Evolutionary conservation across 2,797 vertebrate species (phyloP).

Genomic region (Alca torda): DNA sequence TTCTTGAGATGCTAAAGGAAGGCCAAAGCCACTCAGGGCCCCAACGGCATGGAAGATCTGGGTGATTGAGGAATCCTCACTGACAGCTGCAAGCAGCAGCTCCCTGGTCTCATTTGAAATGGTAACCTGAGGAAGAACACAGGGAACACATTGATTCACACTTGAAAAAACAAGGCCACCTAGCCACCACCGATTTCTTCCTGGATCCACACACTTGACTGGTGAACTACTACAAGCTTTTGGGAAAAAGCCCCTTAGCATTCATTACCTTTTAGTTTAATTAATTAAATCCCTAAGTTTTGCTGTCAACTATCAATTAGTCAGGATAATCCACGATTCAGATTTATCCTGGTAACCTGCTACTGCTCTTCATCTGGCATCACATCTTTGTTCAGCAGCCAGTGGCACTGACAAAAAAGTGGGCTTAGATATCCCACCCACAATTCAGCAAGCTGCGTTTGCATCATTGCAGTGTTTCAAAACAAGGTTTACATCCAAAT

Average conservation of each 20-base stretch:
- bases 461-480: background rate
- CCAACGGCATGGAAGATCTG: conserved; percentile 94
- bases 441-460: background rate
- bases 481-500: background rate
- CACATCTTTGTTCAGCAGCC: background rate
- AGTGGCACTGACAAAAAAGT: background rate
- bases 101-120: conserved; percentile 96
- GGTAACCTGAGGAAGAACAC: conserved; percentile 80
- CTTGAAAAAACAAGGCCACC: background rate
- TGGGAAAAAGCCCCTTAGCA: background rate
- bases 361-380: background rate
- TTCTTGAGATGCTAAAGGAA: conserved; percentile 92
- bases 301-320: background rate
- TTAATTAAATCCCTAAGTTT: background rate
- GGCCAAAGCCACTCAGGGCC: conserved; percentile 88
- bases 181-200: background rate
- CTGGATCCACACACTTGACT: background rate
- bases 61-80: conserved; percentile 90
- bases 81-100: conserved; percentile 90
- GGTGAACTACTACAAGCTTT: background rate
- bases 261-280: background rate
- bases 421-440: background rate
- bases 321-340: background rate
- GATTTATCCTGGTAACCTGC: background rate
- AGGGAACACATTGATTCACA: background rate